Evolutionary conservation across 2,797 vertebrate species (phyloP), one percentile per base, ranked within the genome.

Genomic region (Chaetophractus vellerosus): DNA sequence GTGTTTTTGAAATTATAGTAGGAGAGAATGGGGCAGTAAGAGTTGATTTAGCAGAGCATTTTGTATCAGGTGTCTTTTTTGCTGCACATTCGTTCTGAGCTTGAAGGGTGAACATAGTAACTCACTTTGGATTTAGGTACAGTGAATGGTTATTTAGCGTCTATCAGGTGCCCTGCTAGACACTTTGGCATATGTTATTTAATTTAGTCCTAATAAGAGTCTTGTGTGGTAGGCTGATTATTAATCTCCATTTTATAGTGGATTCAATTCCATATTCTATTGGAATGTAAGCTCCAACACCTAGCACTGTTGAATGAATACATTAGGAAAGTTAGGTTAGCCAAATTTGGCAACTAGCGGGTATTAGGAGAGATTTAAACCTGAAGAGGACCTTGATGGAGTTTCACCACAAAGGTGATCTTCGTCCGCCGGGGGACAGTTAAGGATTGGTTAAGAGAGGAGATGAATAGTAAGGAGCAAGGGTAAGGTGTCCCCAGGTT

Each of bases 221-320:
- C 57, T 72, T 55, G 69, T 45, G 14, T 88, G 85, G 64, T 95
- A 36, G 75, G 55, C 48, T 90, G 74, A 88, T 95, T 95, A 85
- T 79, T 84, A 10, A 57, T 57, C 55, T 97, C 59, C 23, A 23
- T 92, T 90, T 93, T 83, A 88, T 68, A 92, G 61, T 80, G 61
- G 74, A 66, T 90, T 93, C 36, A 75, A 94, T 90, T 91, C 82
- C 66, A 36, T 6, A 6, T 92, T 75, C 8, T 82, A 16, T 88
- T 76, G 85, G 88, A 82, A 61, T 11, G 8, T 71, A 41, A 57
- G 33, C 52, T 69, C 52, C 45, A 28, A 55, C 50, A 66, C 63
- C 72, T 64, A 23, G 14, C 59, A 36, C 48, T 90, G 59, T 88
- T 71, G 84, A 93, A 26, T 57, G 81, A 95, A 85, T 68, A 45